These are phyloP conservation scores for Haplotaxodon microlepis DNA, from an alignment of 2,113 vertebrate species.

Conservation along the genomic window DNA sequence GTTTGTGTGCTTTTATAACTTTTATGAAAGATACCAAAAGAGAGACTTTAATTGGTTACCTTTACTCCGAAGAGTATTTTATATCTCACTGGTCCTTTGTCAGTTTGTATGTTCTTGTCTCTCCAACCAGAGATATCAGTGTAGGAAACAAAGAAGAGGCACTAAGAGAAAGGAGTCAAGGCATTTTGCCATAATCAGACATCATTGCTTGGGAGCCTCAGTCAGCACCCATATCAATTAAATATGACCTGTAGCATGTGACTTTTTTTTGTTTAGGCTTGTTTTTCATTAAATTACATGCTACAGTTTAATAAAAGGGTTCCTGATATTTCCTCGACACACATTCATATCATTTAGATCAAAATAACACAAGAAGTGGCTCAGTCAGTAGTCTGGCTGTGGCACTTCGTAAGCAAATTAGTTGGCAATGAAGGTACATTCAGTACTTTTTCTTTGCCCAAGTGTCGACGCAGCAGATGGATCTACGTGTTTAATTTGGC, in stretches of 20 bases:
- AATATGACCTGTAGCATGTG: neutral
- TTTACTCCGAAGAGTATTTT: neutral
- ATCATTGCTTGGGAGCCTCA: neutral
- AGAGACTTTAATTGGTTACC: neutral
- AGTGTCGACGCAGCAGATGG: rapidly evolving
- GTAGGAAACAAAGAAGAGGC: neutral
- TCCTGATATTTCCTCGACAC: neutral
- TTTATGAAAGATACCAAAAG: neutral
- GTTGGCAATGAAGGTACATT: neutral
- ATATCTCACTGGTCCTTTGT: neutral
- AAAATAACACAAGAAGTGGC: neutral
- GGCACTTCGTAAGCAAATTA: neutral
- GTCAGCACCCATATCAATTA: neutral
- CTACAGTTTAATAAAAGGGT: neutral
- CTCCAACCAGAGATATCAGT: neutral
- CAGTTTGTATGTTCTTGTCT: neutral
- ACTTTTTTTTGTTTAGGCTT: neutral
- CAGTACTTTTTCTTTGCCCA: neutral
- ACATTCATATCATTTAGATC: neutral
- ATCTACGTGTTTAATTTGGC: neutral
- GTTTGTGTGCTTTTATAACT: neutral
- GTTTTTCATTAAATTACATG: neutral
- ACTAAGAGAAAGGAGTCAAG: neutral
- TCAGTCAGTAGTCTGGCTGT: neutral
- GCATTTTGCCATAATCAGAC: neutral